Percentiles rank a stretch among this genome's conserved stretches.
These are phyloP conservation scores for Cheilosia urbana DNA, from an alignment of 2,888 invertebrate genomes.

Conservation along the genomic window DNA sequence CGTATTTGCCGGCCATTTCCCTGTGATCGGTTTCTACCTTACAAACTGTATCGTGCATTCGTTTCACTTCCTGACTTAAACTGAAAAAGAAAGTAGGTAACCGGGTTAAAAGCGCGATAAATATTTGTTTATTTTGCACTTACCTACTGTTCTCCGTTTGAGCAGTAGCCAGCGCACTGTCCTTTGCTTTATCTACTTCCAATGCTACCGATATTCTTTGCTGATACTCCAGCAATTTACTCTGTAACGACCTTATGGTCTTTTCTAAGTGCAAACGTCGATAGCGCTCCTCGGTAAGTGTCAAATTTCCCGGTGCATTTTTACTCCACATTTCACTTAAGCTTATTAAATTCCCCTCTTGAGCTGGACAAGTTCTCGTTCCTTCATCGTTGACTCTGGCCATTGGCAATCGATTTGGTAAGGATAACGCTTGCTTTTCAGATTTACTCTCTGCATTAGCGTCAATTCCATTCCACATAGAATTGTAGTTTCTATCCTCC, in stretches of 20 bases:
- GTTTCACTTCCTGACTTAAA: slow-evolving; percentile 78
- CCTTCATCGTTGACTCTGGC: slow-evolving; percentile 22
- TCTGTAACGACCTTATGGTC: slow-evolving; percentile 90
- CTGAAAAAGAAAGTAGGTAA: slow-evolving; percentile 57
- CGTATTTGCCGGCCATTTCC: slow-evolving; percentile 84
- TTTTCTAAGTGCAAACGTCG: slow-evolving; percentile 91
- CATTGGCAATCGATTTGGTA: slow-evolving; percentile 76
- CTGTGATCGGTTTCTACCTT: slow-evolving; percentile 82
- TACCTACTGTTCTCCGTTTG: slow-evolving; percentile 87
- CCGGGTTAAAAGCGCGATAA: not conserved
- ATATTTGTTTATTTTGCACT: not conserved
- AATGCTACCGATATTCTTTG: slow-evolving; percentile 92
- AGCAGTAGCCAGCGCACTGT: slow-evolving; percentile 87
- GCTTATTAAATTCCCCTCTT: slow-evolving; percentile 80
- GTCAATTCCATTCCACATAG: slow-evolving; percentile 70
- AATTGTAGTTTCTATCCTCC: slow-evolving; percentile 75
- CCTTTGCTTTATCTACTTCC: slow-evolving; percentile 90
- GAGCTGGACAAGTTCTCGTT: not conserved
- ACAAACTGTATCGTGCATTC: slow-evolving; percentile 77
- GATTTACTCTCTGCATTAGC: not conserved
- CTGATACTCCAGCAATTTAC: slow-evolving; percentile 89
- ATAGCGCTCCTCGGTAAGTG: slow-evolving; percentile 90
- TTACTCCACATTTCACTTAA: slow-evolving; percentile 83
- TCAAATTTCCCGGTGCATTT: slow-evolving; percentile 82
- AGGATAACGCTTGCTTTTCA: slow-evolving; percentile 76